Conservation (phyloP, 1,140 invertebrate genomes). For the Drosophila punjabiensis region DNA sequence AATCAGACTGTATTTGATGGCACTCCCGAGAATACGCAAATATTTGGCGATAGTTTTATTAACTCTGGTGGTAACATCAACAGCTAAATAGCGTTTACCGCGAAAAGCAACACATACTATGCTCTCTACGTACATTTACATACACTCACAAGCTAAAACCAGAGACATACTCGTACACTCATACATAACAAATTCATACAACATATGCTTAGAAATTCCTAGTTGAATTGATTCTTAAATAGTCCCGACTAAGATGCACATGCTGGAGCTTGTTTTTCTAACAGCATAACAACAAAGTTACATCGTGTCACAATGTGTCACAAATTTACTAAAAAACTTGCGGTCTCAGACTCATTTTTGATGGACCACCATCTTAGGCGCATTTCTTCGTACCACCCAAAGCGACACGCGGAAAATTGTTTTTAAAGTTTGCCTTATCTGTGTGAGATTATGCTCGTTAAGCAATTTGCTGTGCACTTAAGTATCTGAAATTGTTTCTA, state of each 20-base stretch:
- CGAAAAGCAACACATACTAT: conserved; percentile 46
- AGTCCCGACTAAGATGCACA: conserved; percentile 69
- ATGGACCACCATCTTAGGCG: background rate
- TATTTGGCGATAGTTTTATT: conserved; percentile 45
- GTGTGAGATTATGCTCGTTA: conserved; percentile 64
- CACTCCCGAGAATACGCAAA: conserved; percentile 6
- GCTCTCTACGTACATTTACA: conserved; percentile 69
- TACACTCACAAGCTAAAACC: conserved; percentile 38
- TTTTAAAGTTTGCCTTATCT: conserved; percentile 71
- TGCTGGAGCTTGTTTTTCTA: conserved; percentile 46
- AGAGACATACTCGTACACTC: conserved; percentile 38
- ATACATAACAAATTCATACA: conserved; percentile 28
- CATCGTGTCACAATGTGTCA: conserved; percentile 63
- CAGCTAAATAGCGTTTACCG: conserved; percentile 59
- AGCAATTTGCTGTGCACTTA: conserved; percentile 61
- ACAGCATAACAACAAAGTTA: conserved; percentile 37
- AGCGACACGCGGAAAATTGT: conserved; percentile 53
- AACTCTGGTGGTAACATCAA: conserved; percentile 49
- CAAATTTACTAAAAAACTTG: conserved; percentile 28
- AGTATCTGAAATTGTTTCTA: conserved; percentile 31
- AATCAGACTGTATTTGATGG: conserved; percentile 46
- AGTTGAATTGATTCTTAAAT: conserved; percentile 80
- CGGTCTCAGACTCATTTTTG: background rate
- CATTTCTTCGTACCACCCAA: conserved; percentile 22
- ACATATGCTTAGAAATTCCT: conserved; percentile 72